These are phyloP conservation scores for Nesogale talazaci DNA, from an alignment of 2,113 vertebrate genomes.

Conservation along the genomic window DNA sequence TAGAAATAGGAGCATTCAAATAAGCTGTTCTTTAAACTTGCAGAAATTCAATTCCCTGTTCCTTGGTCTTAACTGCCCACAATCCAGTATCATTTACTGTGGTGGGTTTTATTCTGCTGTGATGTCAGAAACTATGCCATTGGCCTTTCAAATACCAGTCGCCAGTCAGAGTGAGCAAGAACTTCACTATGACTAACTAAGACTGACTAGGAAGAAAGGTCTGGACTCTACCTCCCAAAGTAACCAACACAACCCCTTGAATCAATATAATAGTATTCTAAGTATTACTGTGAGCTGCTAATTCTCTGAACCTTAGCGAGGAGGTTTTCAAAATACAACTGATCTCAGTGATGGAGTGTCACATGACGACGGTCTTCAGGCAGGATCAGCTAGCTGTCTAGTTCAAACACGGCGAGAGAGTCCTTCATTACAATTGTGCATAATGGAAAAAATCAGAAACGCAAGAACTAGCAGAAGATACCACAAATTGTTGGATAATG, in stretches of 20 bases:
- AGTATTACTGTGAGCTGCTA: too few relatives aligned
- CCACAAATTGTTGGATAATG: background rate
- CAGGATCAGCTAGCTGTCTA: background rate
- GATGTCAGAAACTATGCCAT: background rate
- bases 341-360: background rate
- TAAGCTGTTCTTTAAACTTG: background rate
- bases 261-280: background rate
- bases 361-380: background rate
- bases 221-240: background rate
- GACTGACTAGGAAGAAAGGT: background rate
- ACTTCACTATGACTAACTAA: background rate
- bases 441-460: background rate
- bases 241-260: background rate
- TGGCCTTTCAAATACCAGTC: background rate
- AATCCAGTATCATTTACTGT: background rate
- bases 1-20: background rate
- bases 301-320: background rate
- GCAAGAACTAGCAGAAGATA: background rate
- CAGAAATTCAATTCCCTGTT: background rate
- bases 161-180: background rate
- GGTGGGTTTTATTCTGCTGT: background rate
- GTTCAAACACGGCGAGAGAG: background rate
- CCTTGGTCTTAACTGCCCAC: background rate
- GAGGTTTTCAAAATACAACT: background rate
- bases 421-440: background rate